Evolutionary conservation across 2,888 invertebrate species (phyloP).

Genomic region (Cerastis rubricosa): DNA sequence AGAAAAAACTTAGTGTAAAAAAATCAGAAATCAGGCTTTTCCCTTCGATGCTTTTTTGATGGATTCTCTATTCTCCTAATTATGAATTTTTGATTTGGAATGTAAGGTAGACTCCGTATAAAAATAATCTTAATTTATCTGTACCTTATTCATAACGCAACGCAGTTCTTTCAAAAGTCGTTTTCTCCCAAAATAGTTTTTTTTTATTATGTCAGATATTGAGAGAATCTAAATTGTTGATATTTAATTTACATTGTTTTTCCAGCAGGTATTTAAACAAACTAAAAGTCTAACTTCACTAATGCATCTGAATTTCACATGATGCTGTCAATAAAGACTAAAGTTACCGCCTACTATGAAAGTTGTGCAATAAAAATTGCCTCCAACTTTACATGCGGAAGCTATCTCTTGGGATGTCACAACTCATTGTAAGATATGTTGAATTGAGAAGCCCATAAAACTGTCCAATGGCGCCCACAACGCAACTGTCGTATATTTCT

Average conservation of each 20-base stretch:
- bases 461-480: conserved; percentile 62
- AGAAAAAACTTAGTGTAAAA: background rate
- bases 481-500: conserved; percentile 55
- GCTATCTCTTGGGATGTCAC: conserved; percentile 58
- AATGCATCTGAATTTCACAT: background rate
- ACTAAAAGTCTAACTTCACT: background rate
- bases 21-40: background rate
- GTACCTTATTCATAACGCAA: background rate
- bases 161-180: background rate
- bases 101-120: background rate
- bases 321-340: background rate
- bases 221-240: background rate
- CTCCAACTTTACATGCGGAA: conserved; percentile 55
- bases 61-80: background rate
- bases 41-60: background rate
- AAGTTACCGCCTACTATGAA: conserved; percentile 11
- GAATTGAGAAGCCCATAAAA: conserved; percentile 61
- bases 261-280: background rate
- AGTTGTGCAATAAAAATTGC: conserved; percentile 42
- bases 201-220: background rate
- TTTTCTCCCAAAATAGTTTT: background rate
- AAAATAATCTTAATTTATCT: background rate
- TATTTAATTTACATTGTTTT: background rate
- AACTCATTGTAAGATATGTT: conserved; percentile 55
- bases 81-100: background rate